These are phyloP conservation scores for Diplogasteroides magnus DNA, from an alignment of 1,140 invertebrate genomes.

Conservation along the genomic window DNA sequence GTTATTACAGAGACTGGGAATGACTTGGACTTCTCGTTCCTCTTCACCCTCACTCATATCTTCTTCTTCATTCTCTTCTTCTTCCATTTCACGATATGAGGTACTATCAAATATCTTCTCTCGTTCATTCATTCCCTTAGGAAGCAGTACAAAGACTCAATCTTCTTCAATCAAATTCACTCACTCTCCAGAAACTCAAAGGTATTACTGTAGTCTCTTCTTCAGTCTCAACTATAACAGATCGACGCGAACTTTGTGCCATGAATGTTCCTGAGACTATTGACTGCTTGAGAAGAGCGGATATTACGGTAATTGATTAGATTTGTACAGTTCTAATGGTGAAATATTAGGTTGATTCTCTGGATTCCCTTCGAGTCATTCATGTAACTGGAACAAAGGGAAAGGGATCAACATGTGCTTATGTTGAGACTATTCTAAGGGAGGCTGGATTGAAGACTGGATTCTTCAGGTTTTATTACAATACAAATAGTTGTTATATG, in stretches of 20 bases:
- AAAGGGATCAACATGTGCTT: conserved; percentile 82
- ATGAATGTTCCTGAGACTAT: conserved; percentile 29
- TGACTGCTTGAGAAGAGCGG: conserved; percentile 15
- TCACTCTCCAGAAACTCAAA: conserved; percentile 27
- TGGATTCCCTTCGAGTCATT: conserved; percentile 71
- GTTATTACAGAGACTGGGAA: not conserved
- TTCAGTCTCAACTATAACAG: not conserved
- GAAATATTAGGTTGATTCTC: conserved; percentile 40
- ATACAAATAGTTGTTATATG: not conserved
- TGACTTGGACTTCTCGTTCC: not conserved
- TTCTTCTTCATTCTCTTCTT: not conserved
- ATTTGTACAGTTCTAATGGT: not conserved
- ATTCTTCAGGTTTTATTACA: conserved; percentile 67
- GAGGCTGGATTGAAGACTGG: conserved; percentile 80
- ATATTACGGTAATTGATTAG: conserved; percentile 17
- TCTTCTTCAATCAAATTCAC: conserved; percentile 36
- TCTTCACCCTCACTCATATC: not conserved
- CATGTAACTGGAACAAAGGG: conserved; percentile 95
- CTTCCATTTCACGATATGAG: not conserved
- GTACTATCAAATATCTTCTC: not conserved
- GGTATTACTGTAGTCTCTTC: not conserved
- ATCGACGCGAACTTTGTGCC: not conserved
- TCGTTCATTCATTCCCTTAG: conserved; percentile 16
- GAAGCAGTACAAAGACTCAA: conserved; percentile 31
- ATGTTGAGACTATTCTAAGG: conserved; percentile 80